Base-by-base conservation (phyloP, 35 echinoderm and acorn worm species). In the Anneissia japonica region DNA sequence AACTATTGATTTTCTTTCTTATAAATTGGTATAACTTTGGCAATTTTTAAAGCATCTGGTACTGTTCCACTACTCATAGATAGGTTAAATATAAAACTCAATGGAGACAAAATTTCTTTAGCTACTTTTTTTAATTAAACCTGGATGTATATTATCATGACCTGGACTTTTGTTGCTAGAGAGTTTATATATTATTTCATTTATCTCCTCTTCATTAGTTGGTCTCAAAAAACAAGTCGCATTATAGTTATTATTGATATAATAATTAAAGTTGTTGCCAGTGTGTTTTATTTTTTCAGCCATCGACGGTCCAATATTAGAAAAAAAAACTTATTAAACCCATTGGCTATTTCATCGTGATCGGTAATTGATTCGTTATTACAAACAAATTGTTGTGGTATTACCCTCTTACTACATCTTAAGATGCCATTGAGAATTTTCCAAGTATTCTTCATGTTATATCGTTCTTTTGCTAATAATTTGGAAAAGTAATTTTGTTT, bases 21-120 rank as follows among this genome's bases (percentile, higher is more conserved):
- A 75, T 37, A 82, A 28, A 89, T 74, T 28, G 87, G 87, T 30
- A 82, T 46, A 38, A 89, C 79, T 28, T 81, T 89, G 32, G 78
- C 87, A 37, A 82, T 73, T 73, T 89, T 89, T 28, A 89, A 73
- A 4, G 19, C 41, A 39, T 82, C 36, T n/a, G 87, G 79, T 16
- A 89, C 51, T 39, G 82, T 89, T 32, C 79, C 79, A 51, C 32
- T 30, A 32, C 33, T 5, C 37, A 89, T 29, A 36, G 87, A 89
- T 36, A 80, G 64, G 37, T 89, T 89, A 39, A 89, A 81, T 31
- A 89, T 35, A 28, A 82, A 19, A 4, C 34, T 37, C 11, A 88
- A 39, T 19, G 86, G 86, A 31, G 21, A 21, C 14, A 56, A 21
- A 82, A 89, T 89, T 14, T 32, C 55, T 16, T 31, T 16, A 30